Evolutionary conservation across 2,797 vertebrate genomes (phyloP), one percentile per base, ranked within the genome.

Genomic region (Silurus lanzhouensis): DNA sequence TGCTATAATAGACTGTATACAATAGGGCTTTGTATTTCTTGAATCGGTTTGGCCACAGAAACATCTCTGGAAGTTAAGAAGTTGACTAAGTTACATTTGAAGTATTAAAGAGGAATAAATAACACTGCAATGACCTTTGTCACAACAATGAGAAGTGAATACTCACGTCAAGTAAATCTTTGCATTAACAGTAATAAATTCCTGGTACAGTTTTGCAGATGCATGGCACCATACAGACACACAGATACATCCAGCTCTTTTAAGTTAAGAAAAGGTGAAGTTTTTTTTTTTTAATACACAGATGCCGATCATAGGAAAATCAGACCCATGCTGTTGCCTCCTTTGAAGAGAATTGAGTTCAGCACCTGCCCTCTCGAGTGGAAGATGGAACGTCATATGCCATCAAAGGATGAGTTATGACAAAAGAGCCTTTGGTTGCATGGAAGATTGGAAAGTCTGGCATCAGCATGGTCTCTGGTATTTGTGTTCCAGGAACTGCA

Each of bases 371-470:
- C 85, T 88, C 84, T 90, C 87, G 44, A 90, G 87, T 87, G 87
- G 89, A 90, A 88, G 89, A 88, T 87, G 81, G 89, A 90, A 90
- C 84, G 89, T 90, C 89, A 90, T 86, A 85, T 81, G 84, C 86
- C 87, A 90, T 88, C 87, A 86, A 76, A 78, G 83, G 82, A 88
- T 8, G 83, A 90, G 87, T 90, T 90, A 90, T 88, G 87, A 90
- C 87, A 90, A 90, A 90, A 88, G 86, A 87, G 76, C 84, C 86
- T 87, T 83, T 84, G 85, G 85, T 85, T 17, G 72, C 61, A 25
- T 87, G 74, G 58, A 86, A 88, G 87, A 87, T 88, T 86, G 80
- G 86, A 81, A 82, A 81, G 84, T 84, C 85, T 87, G 87, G 80
- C 82, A 64, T 90, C 89, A 87, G 57, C 67, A 44, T 7, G 52